Evolutionary conservation across 2,888 invertebrate species (phyloP), one percentile per base, ranked within the genome.

Genomic region (Clostera curtula): DNA sequence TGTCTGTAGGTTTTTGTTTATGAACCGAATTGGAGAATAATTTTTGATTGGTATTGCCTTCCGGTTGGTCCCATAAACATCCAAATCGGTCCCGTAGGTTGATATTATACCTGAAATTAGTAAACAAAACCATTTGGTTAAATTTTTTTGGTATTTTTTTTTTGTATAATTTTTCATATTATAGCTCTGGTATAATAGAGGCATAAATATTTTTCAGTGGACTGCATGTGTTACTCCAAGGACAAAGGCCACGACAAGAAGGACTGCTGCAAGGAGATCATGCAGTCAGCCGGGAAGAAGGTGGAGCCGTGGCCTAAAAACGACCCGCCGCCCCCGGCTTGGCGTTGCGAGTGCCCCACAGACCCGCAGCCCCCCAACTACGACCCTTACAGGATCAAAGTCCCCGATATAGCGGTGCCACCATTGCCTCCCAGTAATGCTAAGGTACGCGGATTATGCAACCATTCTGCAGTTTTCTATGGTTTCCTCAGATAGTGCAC

Each of bases 371-470:
- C 80, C 0, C 49, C 61, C 4, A 77, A 71, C 50, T 71, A 74
- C 32, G 82, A 82, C 36, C 82, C 79, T 0, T 82, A 82, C 40
- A 63, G 69, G 36, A 82, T 82, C 20, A 77, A 71, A 43, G 65
- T 73, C 1, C 77, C 82, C 0, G 70, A 80, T 7, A 47, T 74
- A 0, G 64, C 59, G 4, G 79, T 80, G 4, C 79, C 79, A 0
- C 75, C 80, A 0, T 36, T 80, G 4, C 76, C 80, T 0, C 56
- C 68, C 0, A 63, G 66, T 29, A 70, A 71, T 31, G 80, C 66
- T 7, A 80, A 76, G 80, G 82, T 82, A 66, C 31, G 18, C 19
- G 29, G 8, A 8, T 22, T 7, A 19, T 12, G 3, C 6, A 3
- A 7, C 9, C 18, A 8, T 8, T 4, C 9, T n/a, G n/a, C 4